Evolutionary conservation across 2,888 invertebrate genomes (phyloP).

Genomic region (Andricus quercusramuli): DNA sequence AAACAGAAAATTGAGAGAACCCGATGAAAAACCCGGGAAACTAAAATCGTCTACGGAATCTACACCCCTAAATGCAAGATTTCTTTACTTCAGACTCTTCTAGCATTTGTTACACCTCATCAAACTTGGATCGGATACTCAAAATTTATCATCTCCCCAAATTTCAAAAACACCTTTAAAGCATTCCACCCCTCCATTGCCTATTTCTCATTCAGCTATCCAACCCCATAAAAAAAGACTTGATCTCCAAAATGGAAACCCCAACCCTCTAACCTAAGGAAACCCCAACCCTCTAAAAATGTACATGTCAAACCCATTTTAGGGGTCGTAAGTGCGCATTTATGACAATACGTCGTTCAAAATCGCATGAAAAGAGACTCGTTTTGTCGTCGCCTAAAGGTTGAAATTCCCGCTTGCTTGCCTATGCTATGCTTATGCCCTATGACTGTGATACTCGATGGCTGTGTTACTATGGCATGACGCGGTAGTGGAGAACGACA

Average conservation of each 20-base stretch:
- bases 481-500: constrained; percentile 70
- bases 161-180: not conserved
- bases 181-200: not conserved
- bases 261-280: not conserved
- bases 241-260: constrained; percentile 5
- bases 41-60: no score
- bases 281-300: not conserved
- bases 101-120: not conserved
- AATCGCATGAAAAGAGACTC: constrained; percentile 9
- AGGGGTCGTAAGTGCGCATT: constrained; percentile 6
- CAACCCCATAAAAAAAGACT: constrained; percentile 4
- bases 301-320: constrained; percentile 12
- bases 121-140: not conserved
- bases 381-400: constrained; percentile 33
- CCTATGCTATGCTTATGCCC: not conserved
- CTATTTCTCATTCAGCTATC: not conserved
- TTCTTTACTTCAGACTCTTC: not conserved
- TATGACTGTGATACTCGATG: constrained; percentile 52
- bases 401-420: constrained; percentile 7
- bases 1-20: no score
- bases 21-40: no score
- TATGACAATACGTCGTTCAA: constrained; percentile 16
- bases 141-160: not conserved
- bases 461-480: constrained; percentile 55
- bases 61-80: no score